Evolutionary conservation across 2,113 vertebrate genomes (phyloP).

Genomic region (Elephantulus edwardii): DNA sequence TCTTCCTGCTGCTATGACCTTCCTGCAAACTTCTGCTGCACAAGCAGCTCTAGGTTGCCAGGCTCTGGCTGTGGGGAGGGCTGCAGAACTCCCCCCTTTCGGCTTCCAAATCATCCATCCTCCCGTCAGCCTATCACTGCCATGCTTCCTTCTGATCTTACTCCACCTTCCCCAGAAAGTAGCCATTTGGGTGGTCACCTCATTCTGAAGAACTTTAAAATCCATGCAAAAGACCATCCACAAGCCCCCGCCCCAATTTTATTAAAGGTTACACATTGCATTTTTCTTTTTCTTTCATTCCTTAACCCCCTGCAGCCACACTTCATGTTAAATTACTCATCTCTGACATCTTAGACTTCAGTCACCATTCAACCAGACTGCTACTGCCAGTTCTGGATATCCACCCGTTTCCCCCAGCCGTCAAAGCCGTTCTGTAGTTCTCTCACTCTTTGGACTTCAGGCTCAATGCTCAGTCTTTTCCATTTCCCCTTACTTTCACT

Average conservation of each 20-base stretch:
- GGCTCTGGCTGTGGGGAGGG: not conserved
- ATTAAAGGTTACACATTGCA: no score
- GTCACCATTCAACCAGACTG: not conserved
- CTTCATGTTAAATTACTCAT: not conserved
- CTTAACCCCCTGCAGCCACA: not conserved
- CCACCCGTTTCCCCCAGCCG: not conserved
- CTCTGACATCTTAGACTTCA: conserved; percentile 2
- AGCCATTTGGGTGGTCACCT: not conserved
- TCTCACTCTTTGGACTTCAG: not conserved
- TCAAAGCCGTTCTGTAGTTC: not conserved
- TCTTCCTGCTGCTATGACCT: not conserved
- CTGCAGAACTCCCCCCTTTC: not conserved
- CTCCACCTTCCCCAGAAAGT: not conserved
- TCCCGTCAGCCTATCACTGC: not conserved
- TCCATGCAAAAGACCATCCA: not conserved
- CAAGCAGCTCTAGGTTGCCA: not conserved
- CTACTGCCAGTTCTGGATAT: not conserved
- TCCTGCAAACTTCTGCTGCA: not conserved
- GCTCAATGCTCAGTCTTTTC: not conserved
- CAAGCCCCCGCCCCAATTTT: no score
- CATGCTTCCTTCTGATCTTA: conserved; percentile 24
- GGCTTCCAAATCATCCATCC: not conserved
- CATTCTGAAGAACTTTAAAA: not conserved
- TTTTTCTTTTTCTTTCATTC: not conserved
- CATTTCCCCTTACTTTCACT: not conserved